A percentile compares a stretch with the other conserved stretches of the same genome.
Conservation (phyloP, 2,888 invertebrate genomes). For the Tiphia femorata region DNA sequence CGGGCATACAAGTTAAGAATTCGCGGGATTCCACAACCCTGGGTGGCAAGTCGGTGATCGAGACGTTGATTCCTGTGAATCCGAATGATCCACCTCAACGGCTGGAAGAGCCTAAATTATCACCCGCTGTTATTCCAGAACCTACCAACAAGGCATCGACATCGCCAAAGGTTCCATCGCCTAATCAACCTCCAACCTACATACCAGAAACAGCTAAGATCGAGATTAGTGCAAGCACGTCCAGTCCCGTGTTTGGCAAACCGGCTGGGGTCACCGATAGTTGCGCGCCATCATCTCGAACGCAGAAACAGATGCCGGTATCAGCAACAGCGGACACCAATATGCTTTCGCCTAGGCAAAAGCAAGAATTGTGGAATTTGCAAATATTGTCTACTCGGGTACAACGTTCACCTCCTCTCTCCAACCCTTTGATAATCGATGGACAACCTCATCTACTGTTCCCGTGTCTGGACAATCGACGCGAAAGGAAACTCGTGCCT, state of each 20-base stretch:
- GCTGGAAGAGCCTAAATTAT: constrained; percentile 62
- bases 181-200: constrained; percentile 66
- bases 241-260: constrained; percentile 53
- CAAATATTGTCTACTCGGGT: constrained; percentile 78
- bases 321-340: constrained; percentile 45
- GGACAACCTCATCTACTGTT: constrained; percentile 57
- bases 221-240: constrained; percentile 58
- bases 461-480: constrained; percentile 48
- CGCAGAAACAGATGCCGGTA: constrained; percentile 43
- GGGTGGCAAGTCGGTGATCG: constrained; percentile 61
- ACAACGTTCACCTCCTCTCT: constrained; percentile 70
- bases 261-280: constrained; percentile 42
- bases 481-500: constrained; percentile 59
- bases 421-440: constrained; percentile 69
- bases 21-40: constrained; percentile 48
- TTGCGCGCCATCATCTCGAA: constrained; percentile 48
- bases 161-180: constrained; percentile 66
- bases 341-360: constrained; percentile 53
- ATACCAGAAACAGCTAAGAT: constrained; percentile 67
- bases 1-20: constrained; percentile 54
- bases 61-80: constrained; percentile 60
- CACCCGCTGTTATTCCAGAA: constrained; percentile 62
- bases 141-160: constrained; percentile 63
- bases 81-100: constrained; percentile 56
- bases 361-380: constrained; percentile 69